Evolutionary conservation across 2,888 invertebrate genomes (phyloP).

Genomic region (Acanthosepion esculentum): DNA sequence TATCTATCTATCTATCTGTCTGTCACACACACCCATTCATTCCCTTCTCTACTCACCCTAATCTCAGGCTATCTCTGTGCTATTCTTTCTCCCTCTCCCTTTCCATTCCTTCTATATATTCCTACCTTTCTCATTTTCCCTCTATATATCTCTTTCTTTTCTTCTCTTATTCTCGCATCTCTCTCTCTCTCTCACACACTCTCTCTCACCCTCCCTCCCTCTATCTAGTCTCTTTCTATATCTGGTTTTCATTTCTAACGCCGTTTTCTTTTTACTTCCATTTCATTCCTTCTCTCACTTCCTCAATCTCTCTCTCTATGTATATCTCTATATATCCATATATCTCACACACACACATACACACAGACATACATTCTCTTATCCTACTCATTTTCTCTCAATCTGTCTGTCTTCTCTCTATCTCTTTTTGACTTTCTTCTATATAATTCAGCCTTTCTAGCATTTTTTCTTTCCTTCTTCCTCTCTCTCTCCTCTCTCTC

Average conservation of each 20-base stretch:
- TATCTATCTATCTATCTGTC: too few relatives aligned
- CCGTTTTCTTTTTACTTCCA: too few relatives aligned
- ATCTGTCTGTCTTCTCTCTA: not conserved
- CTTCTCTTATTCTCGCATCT: not conserved
- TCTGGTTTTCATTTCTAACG: too few relatives aligned
- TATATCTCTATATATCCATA: not conserved
- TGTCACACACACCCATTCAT: too few relatives aligned
- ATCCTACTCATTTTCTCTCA: not conserved
- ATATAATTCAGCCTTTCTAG: fast-evolving
- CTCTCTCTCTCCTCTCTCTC: not conserved
- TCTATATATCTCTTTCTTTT: not conserved
- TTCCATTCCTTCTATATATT: not conserved
- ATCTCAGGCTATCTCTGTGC: not conserved
- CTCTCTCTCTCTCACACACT: not conserved
- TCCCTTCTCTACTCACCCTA: too few relatives aligned
- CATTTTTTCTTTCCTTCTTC: too few relatives aligned
- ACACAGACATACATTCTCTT: too few relatives aligned
- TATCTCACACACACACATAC: too few relatives aligned
- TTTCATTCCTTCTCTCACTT: too few relatives aligned
- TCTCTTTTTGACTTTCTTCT: not conserved
- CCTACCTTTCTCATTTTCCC: not conserved
- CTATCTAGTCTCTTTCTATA: not conserved
- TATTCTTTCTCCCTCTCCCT: not conserved
- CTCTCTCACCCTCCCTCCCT: not conserved
- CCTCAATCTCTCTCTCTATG: too few relatives aligned